Evolutionary conservation across 2,797 vertebrate genomes (phyloP).

Genomic region (Simalia tracyae): DNA sequence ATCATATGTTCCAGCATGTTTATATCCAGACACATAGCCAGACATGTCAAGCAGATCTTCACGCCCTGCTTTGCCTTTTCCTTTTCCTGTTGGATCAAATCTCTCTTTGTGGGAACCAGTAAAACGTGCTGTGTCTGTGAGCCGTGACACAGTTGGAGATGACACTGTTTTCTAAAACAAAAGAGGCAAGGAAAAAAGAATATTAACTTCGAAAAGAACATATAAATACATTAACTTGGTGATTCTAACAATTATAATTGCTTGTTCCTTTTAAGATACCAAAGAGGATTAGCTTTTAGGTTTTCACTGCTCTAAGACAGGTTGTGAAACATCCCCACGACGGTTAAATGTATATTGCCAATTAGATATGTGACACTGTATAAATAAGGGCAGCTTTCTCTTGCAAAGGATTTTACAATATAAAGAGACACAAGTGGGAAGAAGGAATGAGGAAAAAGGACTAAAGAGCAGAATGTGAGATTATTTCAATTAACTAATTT

Average conservation of each 20-base stretch:
- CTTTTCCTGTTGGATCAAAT: slow-evolving; percentile 88
- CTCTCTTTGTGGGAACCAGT: slow-evolving; percentile 97
- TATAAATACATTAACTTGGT: neutral
- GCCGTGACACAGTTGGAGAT: slow-evolving; percentile 83
- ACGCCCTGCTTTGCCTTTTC: slow-evolving; percentile 91
- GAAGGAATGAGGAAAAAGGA: neutral
- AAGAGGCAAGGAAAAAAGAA: slow-evolving; percentile 29
- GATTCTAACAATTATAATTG: neutral
- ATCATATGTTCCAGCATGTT: slow-evolving; percentile 91
- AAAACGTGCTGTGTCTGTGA: slow-evolving; percentile 93
- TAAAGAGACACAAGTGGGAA: neutral
- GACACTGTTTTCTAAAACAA: slow-evolving; percentile 80
- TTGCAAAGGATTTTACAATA: neutral
- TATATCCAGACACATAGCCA: slow-evolving; percentile 94
- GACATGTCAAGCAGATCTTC: slow-evolving; percentile 90
- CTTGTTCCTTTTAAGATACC: neutral
- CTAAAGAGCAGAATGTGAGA: neutral
- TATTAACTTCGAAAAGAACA: slow-evolving; percentile 19
- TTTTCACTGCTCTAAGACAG: neutral
- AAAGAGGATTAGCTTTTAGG: neutral
- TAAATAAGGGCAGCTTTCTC: no score
- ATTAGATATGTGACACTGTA: neutral
- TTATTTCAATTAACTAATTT: neutral
- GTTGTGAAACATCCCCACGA: neutral
- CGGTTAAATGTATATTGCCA: neutral